A percentile compares a stretch with the other conserved stretches of the same genome.
phyloP scores from a whole-genome alignment of 2,113 vertebrate species.

The Phaetusa simplex region DNA sequence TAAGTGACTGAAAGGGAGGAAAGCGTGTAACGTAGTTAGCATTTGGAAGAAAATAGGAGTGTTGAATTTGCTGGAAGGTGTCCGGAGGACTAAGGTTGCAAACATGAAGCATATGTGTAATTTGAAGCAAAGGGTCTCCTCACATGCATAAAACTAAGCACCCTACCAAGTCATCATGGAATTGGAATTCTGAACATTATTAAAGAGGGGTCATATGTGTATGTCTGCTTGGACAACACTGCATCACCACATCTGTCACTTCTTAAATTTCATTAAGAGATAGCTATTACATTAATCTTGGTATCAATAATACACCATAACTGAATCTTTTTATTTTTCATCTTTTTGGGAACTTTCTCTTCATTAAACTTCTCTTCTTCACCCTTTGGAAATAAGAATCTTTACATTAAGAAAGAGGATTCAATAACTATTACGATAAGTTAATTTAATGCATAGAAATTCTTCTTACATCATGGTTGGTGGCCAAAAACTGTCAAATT shows the following conservation, averaged over 20 bases:
- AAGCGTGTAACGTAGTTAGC: neutral
- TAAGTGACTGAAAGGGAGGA: neutral
- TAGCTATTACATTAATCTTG: neutral
- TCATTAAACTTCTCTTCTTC: neutral
- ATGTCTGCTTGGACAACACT: neutral
- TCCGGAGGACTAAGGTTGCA: neutral
- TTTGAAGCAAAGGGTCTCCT: neutral
- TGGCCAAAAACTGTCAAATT: neutral
- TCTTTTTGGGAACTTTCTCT: neutral
- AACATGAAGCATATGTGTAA: slow-evolving; percentile 8
- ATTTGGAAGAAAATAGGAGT: slow-evolving; percentile 18
- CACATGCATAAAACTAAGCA: neutral
- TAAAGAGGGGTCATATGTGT: neutral
- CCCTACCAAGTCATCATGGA: neutral
- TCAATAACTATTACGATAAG: neutral
- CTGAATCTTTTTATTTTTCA: neutral
- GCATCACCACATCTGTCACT: neutral
- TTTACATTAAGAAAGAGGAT: neutral
- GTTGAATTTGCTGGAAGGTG: slow-evolving; percentile 19
- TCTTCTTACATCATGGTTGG: neutral
- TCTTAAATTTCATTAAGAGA: neutral
- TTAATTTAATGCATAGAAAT: neutral
- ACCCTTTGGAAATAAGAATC: neutral
- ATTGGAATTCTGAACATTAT: neutral
- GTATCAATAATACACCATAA: neutral